Conservation (phyloP, 2,797 vertebrate species). For the Scolopax bukidnonensis region DNA sequence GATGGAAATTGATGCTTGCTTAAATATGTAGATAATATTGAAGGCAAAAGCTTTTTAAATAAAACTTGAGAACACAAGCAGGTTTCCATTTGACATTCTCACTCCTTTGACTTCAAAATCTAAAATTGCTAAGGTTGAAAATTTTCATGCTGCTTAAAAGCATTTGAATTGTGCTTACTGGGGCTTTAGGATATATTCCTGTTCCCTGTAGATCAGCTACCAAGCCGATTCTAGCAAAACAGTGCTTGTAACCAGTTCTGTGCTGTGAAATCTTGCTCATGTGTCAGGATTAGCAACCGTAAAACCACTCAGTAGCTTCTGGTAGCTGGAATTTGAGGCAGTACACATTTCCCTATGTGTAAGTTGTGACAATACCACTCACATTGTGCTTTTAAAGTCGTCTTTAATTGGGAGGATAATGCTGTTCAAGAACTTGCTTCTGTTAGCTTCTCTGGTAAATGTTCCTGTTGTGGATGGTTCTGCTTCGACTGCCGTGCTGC, state of each 20-base stretch:
- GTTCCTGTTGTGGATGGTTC: not conserved
- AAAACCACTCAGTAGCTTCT: not conserved
- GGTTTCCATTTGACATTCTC: not conserved
- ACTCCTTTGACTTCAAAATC: not conserved
- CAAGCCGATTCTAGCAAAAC: not conserved
- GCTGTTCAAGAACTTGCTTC: not conserved
- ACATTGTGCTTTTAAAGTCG: not conserved
- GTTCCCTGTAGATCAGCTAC: not conserved
- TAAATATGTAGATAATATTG: not conserved
- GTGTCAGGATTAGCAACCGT: not conserved
- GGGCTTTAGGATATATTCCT: not conserved
- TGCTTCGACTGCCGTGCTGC: fast-evolving
- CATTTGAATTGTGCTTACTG: not conserved
- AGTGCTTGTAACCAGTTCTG: not conserved
- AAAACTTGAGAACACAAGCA: not conserved
- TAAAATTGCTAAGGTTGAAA: not conserved
- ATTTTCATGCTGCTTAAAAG: not conserved
- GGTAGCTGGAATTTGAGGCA: not conserved
- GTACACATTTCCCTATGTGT: not conserved
- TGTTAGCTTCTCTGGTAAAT: not conserved
- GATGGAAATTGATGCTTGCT: not conserved
- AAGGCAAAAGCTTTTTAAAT: not conserved
- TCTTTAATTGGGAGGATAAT: not conserved
- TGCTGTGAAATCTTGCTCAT: not conserved
- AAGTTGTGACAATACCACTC: not conserved